These are phyloP conservation scores for Tuta absoluta DNA, from an alignment of 2,888 invertebrate genomes.

Conservation along the genomic window DNA sequence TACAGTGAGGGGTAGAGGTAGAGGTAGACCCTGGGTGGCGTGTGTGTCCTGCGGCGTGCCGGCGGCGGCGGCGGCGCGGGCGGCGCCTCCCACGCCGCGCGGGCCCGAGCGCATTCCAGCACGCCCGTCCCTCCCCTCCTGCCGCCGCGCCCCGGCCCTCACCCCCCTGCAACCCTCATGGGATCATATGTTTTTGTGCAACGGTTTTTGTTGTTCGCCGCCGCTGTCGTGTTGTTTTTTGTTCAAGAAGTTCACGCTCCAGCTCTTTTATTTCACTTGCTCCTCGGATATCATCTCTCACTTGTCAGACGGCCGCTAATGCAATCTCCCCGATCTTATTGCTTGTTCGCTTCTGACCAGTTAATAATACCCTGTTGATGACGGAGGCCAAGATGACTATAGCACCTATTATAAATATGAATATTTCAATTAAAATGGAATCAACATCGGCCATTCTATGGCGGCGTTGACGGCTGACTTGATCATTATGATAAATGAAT, in stretches of 20 bases:
- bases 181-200: conserved; percentile 82
- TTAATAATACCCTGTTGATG: neutral
- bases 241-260: conserved; percentile 73
- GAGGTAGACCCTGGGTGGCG: conserved; percentile 48
- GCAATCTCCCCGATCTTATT: conserved; percentile 32
- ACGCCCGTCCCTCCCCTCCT: conserved; percentile 71
- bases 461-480: conserved; percentile 1
- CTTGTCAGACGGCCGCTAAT: conserved; percentile 44
- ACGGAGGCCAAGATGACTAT: neutral
- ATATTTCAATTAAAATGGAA: conserved; percentile 5
- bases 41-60: conserved; percentile 60
- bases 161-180: conserved; percentile 68
- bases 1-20: conserved; percentile 49
- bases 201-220: conserved; percentile 81
- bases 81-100: conserved; percentile 79
- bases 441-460: neutral
- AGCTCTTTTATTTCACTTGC: conserved; percentile 73
- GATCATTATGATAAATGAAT: conserved; percentile 16
- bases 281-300: conserved; percentile 66
- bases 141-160: conserved; percentile 42
- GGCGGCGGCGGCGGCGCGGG: conserved; percentile 53
- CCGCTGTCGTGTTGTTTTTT: conserved; percentile 74
- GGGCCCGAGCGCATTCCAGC: conserved; percentile 78
- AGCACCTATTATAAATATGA: neutral
- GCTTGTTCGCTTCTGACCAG: conserved; percentile 9